Base-by-base conservation (phyloP, 2,888 invertebrate species). In the Ectobius pallidus region DNA sequence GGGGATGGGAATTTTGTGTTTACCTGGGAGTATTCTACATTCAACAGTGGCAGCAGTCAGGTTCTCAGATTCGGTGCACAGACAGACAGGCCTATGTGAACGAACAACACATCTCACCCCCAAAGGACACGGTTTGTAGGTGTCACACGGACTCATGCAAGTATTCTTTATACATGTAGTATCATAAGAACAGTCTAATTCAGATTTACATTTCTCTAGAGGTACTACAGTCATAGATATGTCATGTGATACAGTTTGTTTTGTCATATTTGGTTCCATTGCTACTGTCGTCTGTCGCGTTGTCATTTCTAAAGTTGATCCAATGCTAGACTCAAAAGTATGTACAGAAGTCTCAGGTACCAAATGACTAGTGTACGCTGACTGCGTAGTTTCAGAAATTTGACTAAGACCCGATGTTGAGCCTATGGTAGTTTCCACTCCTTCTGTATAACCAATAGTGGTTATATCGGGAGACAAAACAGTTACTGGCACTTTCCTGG, bases 21-120 rank as follows among this genome's bases (percentile, higher is more conserved):
- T 89, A 89, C 89, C 89, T 89, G 88, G 86, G 83, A 84, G 84
- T 80, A 84, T 81, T 83, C 84, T 86, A 86, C 88, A 89, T 68
- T 84, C 85, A 82, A 82, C 78, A 79, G 82, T 80, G 69, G 75
- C 74, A 62, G 76, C 78, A 58, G 81, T 76, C 73, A 74, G 75
- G 75, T 77, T 74, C 71, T 76, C 77, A 84, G 82, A 83, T 82
- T 77, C 82, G 80, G 85, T 83, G 82, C 89, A 88, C 82, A 85
- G 85, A 83, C 88, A 89, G 83, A 85, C 83, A 77, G 87, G 83
- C 79, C 84, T 84, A 81, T 87, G 87, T 78, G 84, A 83, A 76
- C 84, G 80, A 73, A 86, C 85, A 77, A 83, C 82, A 82, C 89
- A 89, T 76, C 81, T 78, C 75, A 84, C 80, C 78, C 82, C 82